phyloP scores from a whole-genome alignment of 1,140 invertebrate species.

The Aphelenchoides avenae region DNA sequence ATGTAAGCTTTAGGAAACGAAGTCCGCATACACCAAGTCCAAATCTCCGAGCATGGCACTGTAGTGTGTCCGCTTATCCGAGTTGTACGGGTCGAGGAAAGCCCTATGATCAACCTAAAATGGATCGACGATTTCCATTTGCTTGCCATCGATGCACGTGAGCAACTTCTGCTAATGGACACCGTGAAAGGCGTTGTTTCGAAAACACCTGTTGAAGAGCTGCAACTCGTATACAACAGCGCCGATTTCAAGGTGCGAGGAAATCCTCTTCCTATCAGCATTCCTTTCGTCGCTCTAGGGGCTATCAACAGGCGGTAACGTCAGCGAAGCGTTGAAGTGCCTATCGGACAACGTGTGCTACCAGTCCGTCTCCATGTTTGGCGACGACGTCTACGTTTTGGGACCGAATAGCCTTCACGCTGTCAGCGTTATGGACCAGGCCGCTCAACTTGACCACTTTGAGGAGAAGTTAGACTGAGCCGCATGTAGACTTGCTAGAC shows the following conservation, averaged over 20 bases:
- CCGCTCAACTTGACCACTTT: conserved; percentile 64
- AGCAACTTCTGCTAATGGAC: conserved; percentile 11
- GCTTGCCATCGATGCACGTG: conserved; percentile 13
- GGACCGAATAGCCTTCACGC: conserved; percentile 77
- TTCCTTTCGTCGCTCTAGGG: conserved; percentile 59
- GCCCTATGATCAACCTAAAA: conserved; percentile 22
- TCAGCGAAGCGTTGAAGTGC: conserved; percentile 69
- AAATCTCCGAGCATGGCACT: conserved; percentile 1
- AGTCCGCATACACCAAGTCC: conserved; percentile 24
- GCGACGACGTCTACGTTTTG: conserved; percentile 72
- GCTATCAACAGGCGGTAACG: conserved; percentile 72
- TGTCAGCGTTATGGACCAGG: conserved; percentile 76
- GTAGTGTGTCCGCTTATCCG: conserved; percentile 13
- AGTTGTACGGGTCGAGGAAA: conserved; percentile 4
- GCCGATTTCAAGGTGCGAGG: conserved; percentile 37
- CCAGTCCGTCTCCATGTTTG: conserved; percentile 72
- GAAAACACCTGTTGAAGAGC: conserved; percentile 68
- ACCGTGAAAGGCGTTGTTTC: conserved; percentile 16
- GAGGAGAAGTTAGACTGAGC: conserved; percentile 10
- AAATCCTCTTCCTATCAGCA: conserved; percentile 10
- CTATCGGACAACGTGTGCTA: conserved; percentile 80
- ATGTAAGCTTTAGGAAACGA: too few relatives aligned
- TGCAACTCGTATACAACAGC: conserved; percentile 66
- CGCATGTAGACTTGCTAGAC: conserved; percentile 4
- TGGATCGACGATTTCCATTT: conserved; percentile 16